phyloP scores from a whole-genome alignment of 2,113 vertebrate species.

The Synchiropus splendidus region DNA sequence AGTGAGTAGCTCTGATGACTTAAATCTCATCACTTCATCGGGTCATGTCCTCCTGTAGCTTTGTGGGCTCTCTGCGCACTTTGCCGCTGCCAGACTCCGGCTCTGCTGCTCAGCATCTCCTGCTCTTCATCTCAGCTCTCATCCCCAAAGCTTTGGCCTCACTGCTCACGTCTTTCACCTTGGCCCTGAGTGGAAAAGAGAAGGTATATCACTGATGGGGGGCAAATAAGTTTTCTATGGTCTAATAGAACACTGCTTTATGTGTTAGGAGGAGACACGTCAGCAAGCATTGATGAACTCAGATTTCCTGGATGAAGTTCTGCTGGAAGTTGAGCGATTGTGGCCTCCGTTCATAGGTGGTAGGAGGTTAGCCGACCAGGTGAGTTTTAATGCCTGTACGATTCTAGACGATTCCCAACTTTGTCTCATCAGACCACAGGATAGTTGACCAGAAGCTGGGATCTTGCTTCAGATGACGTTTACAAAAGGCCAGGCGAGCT shows the following conservation, averaged over 20 bases:
- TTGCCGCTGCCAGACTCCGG: conserved; percentile 45
- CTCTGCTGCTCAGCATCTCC: conserved; percentile 52
- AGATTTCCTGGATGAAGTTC: conserved; percentile 34
- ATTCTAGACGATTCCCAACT: no score
- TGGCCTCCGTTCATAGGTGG: conserved; percentile 60
- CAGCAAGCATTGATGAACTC: conserved; percentile 23
- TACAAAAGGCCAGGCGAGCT: no score
- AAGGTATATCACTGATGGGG: conserved; percentile 23
- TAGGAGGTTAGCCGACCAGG: conserved; percentile 44
- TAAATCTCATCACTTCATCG: no score
- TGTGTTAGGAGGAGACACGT: conserved; percentile 14
- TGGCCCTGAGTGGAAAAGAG: conserved; percentile 42
- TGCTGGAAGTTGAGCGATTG: conserved; percentile 54
- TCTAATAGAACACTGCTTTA: background rate
- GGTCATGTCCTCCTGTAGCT: conserved; percentile 19
- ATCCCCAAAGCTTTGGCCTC: conserved; percentile 63
- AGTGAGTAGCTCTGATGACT: no score
- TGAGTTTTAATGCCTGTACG: conserved; percentile 7
- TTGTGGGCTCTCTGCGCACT: conserved; percentile 41
- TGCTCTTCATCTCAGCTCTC: conserved; percentile 62
- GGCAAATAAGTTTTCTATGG: background rate
- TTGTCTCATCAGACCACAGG: no score
- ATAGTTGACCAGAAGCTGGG: no score
- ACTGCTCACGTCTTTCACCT: conserved; percentile 58
- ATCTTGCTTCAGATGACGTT: no score